Base-by-base conservation (phyloP, 2,797 vertebrate species). In the Manis javanica region DNA sequence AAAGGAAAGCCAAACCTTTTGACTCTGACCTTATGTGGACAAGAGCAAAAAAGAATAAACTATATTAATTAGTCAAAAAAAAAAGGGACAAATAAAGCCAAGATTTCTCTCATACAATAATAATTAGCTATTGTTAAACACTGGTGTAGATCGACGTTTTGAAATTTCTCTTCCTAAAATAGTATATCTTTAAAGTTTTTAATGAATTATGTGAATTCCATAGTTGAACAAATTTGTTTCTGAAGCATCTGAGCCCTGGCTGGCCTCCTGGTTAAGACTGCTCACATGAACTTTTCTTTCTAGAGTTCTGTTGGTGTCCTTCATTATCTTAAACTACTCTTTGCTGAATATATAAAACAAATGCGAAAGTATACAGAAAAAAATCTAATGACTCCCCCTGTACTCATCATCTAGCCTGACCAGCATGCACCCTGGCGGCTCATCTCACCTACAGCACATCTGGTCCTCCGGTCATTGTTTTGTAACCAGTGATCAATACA, bases 131-230 rank as follows among this genome's bases (percentile, higher is more conserved):
- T 68, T 84, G 51, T 61, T 85, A 69, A 42, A 53, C 21, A 39
- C 19, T 49, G 84, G 13, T 46, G 15, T 7, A 31, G 23, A 59
- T 46, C 51, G 74, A 59, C n/a, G 2, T 34, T 59, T 34, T 39
- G 39, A 87, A 87, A 68, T 26, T 91, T 87, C 21, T 95, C 26
- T 75, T 53, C 68, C 89, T 87, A 51, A 87, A 91, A 75, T 66
- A 39, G 29, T 61, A 16, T 69, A 11, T 59, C 55, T 53, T 83
- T 51, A 18, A 74, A 26, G 7, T 34, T 53, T 82, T 64, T 74
- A 59, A 51, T 39, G 57, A 66, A 66, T 49, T 74, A 53, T 66
- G 24, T 63, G 46, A 81, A 39, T n/a, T 74, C 14, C 11, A 29
- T 23, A 21, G 18, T 24, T 64, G 75, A 51, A 75, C 37, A 66